A percentile compares a stretch with the other conserved stretches of the same genome.
phyloP scores from a whole-genome alignment of 2,797 vertebrate genomes.

The Brachymystax lenok region DNA sequence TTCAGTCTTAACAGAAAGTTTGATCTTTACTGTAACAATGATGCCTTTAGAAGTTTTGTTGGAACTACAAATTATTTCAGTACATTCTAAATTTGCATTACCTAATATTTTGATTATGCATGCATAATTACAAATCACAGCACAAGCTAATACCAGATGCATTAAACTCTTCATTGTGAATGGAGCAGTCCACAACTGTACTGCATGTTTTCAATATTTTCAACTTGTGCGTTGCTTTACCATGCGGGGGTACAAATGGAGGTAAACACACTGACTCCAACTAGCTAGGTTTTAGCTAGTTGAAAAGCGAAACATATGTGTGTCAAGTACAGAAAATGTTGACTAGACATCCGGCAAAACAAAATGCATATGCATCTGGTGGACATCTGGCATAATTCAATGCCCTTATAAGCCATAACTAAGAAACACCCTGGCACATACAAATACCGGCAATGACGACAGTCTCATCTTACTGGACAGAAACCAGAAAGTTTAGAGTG shows the following conservation, averaged over 20 bases:
- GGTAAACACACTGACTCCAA: no score
- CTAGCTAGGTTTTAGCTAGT: no score
- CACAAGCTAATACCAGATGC: neutral
- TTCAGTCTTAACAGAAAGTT: neutral
- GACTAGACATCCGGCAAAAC: no score
- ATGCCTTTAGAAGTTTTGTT: neutral
- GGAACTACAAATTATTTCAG: neutral
- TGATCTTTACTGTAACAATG: neutral
- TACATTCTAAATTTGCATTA: neutral
- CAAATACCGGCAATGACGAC: neutral
- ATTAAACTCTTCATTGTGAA: no score
- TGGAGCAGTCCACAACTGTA: no score
- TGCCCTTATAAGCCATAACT: conserved; percentile 15
- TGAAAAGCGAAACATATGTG: no score
- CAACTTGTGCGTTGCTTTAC: no score
- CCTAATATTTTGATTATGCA: neutral
- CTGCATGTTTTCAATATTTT: no score
- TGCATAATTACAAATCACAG: neutral
- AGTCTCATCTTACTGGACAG: conserved; percentile 3
- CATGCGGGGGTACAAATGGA: no score
- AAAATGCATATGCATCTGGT: no score
- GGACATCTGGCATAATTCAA: neutral
- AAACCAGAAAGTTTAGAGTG: neutral
- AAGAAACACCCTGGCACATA: conserved; percentile 6
- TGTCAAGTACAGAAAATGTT: no score